phyloP scores from a whole-genome alignment of 1,140 invertebrate genomes.

The Coenobita brevimanus region DNA sequence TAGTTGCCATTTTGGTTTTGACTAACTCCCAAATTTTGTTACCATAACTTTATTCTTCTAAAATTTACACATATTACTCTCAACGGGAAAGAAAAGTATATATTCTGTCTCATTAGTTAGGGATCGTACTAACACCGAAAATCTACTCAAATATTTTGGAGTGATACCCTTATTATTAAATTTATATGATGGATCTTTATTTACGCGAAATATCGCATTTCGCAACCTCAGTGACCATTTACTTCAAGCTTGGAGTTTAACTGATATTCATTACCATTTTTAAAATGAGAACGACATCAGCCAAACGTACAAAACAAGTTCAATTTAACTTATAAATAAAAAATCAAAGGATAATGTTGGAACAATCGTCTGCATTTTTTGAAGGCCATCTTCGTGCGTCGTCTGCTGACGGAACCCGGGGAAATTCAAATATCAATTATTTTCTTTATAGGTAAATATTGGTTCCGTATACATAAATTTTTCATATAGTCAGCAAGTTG shows the following conservation, averaged over 20 bases:
- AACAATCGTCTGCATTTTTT: slow-evolving; percentile 66
- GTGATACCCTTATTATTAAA: neutral
- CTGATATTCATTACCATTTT: too few relatives aligned
- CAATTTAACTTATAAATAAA: slow-evolving; percentile 16
- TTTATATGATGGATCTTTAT: too few relatives aligned
- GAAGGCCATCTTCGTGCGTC: slow-evolving; percentile 51
- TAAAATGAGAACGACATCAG: neutral
- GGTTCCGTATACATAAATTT: neutral
- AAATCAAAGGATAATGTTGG: slow-evolving; percentile 39
- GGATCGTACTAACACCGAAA: neutral
- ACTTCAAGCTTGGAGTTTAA: too few relatives aligned
- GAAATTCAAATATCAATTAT: slow-evolving; percentile 19
- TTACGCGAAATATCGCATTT: too few relatives aligned
- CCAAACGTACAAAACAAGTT: neutral
- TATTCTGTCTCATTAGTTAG: neutral
- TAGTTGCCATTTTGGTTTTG: slow-evolving; percentile 69
- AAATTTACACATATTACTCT: slow-evolving; percentile 41
- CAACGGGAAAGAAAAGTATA: neutral
- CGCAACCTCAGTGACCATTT: too few relatives aligned
- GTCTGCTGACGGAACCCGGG: slow-evolving; percentile 53
- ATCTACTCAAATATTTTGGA: neutral
- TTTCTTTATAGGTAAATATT: neutral
- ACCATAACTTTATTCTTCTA: slow-evolving; percentile 40
- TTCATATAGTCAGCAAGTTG: neutral
- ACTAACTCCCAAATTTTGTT: slow-evolving; percentile 24